phyloP scores from a whole-genome alignment of 2,797 vertebrate species.

The Protonibea diacanthus region DNA sequence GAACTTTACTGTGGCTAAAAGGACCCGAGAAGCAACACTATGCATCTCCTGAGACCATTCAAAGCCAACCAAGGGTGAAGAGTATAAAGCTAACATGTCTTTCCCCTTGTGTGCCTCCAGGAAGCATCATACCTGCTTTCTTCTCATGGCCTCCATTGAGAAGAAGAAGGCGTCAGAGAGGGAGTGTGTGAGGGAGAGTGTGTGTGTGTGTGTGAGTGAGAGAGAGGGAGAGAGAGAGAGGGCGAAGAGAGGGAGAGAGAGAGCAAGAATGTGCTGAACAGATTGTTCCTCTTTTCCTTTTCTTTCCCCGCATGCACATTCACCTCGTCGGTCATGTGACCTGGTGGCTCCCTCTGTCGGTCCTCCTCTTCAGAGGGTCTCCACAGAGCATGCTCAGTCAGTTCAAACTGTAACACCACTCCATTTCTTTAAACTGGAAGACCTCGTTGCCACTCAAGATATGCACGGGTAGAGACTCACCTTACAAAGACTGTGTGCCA shows the following conservation, averaged over 20 bases:
- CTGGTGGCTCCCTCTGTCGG: conserved; percentile 87
- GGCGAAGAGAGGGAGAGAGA: conserved; percentile 58
- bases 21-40: conserved; percentile 49
- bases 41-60: conserved; percentile 65
- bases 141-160: conserved; percentile 87
- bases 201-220: conserved; percentile 29
- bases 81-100: conserved; percentile 64
- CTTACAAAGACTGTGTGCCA: neutral
- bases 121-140: conserved; percentile 88
- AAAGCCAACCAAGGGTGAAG: conserved; percentile 67
- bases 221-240: conserved; percentile 38
- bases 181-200: conserved; percentile 24
- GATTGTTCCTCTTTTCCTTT: conserved; percentile 84
- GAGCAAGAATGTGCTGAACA: conserved; percentile 78
- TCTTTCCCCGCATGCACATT: conserved; percentile 85
- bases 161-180: conserved; percentile 74
- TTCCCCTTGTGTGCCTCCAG: conserved; percentile 72
- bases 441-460: conserved; percentile 54
- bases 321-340: conserved; percentile 85
- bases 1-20: conserved; percentile 56
- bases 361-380: conserved; percentile 80
- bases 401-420: conserved; percentile 73
- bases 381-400: conserved; percentile 86
- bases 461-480: conserved; percentile 11
- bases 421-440: conserved; percentile 76